phyloP scores from a whole-genome alignment of 2,888 invertebrate genomes.

The Eugnorisma glareosa region DNA sequence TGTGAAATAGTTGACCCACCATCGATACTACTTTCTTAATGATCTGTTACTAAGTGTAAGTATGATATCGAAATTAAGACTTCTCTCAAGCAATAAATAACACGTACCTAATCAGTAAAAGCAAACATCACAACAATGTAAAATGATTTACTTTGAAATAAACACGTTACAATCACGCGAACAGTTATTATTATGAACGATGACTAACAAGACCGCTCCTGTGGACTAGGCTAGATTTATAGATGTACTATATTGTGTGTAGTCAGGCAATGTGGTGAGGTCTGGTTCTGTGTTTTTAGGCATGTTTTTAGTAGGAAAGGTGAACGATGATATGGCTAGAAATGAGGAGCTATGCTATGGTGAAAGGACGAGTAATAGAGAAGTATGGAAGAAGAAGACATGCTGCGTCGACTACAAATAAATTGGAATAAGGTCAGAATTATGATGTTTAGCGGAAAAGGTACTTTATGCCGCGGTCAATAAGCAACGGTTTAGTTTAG shows the following conservation, averaged over 20 bases:
- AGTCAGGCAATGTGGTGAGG: conserved; percentile 48
- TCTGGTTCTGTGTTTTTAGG: not conserved
- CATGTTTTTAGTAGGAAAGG: not conserved
- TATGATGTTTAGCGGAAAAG: not conserved
- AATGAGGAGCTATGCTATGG: too few species aligned
- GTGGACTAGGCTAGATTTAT: conserved; percentile 55
- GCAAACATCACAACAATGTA: conserved; percentile 10
- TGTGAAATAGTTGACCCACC: not conserved
- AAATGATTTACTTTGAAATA: conserved; percentile 31
- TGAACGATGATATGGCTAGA: too few species aligned
- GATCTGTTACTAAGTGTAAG: not conserved
- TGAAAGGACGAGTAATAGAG: too few species aligned
- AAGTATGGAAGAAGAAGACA: too few species aligned
- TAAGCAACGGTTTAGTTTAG: not conserved
- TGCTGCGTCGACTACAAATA: too few species aligned
- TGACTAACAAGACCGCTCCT: conserved; percentile 55
- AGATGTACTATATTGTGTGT: conserved; percentile 23
- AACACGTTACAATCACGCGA: conserved; percentile 53
- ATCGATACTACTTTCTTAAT: conserved; percentile 10
- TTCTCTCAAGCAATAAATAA: conserved; percentile 20
- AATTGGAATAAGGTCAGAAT: too few species aligned
- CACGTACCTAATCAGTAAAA: not conserved
- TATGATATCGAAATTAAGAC: not conserved
- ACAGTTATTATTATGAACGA: conserved; percentile 42
- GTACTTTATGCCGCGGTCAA: not conserved